A percentile compares a stretch with the other conserved stretches of the same genome.
Conservation (phyloP, 2,888 invertebrate species). For the Thalpophila matura region DNA sequence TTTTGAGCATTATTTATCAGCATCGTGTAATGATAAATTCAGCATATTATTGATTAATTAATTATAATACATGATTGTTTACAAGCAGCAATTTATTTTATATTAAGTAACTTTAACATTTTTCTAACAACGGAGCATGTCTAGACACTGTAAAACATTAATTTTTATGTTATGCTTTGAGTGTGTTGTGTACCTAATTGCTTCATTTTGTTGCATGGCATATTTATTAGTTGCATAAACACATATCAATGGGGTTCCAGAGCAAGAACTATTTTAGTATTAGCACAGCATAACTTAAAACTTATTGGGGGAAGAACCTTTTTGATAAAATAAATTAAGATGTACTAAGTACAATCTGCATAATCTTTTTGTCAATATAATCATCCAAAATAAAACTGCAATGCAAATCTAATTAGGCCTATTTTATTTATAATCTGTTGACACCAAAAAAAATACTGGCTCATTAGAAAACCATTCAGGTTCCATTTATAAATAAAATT, state of each 20-base stretch:
- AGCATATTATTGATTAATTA: conserved; percentile 12
- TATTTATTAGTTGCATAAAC: no score
- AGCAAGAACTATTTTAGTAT: conserved; percentile 1
- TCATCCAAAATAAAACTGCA: no score
- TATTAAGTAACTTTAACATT: neutral
- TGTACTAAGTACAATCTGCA: no score
- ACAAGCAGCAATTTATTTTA: conserved; percentile 5
- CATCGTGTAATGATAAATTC: neutral
- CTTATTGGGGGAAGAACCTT: neutral
- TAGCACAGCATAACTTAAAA: neutral
- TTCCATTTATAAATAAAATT: conserved; percentile 39
- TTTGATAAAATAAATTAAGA: no score
- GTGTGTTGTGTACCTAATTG: conserved; percentile 27
- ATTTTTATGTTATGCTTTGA: conserved; percentile 3
- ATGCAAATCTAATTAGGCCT: no score
- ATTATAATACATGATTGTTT: neutral
- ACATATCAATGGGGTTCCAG: conserved; percentile 2
- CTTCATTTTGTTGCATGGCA: conserved; percentile 28
- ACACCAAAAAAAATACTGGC: neutral
- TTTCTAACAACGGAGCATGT: conserved; percentile 5
- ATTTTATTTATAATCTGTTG: neutral
- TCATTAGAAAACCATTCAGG: conserved; percentile 22
- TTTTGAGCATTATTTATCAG: conserved; percentile 15
- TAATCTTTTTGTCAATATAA: neutral
- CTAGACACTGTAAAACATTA: conserved; percentile 13